Evolutionary conservation across 2,113 vertebrate species (phyloP).

Genomic region (Fregata magnificens): DNA sequence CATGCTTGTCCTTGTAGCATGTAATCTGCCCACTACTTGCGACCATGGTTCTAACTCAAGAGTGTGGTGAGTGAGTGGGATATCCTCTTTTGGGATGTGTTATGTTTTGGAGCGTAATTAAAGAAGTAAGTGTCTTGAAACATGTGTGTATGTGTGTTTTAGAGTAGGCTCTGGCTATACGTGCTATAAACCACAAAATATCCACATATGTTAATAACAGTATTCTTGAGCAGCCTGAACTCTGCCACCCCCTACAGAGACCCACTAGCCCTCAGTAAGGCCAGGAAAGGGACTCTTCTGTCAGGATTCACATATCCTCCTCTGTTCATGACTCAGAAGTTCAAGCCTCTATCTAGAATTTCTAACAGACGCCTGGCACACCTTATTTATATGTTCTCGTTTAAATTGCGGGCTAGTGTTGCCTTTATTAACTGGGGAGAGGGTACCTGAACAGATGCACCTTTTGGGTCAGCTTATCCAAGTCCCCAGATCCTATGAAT

Average conservation of each 20-base stretch:
- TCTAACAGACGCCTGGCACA: background rate
- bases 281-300: background rate
- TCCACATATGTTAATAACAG: background rate
- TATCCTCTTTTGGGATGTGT: background rate
- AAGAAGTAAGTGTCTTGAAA: background rate
- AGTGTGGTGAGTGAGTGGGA: background rate
- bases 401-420: background rate
- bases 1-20: background rate
- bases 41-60: too few relatives aligned
- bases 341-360: background rate
- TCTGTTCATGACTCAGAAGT: background rate
- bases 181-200: background rate
- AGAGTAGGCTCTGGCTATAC: background rate
- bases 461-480: background rate
- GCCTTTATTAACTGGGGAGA: background rate
- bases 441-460: background rate
- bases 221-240: background rate
- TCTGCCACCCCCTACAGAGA: background rate
- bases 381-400: background rate
- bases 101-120: background rate
- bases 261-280: background rate
- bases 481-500: background rate
- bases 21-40: background rate
- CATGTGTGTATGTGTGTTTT: background rate
- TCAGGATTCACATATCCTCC: background rate